phyloP scores from a whole-genome alignment of 2,113 vertebrate genomes.

The Pandion haliaetus region DNA sequence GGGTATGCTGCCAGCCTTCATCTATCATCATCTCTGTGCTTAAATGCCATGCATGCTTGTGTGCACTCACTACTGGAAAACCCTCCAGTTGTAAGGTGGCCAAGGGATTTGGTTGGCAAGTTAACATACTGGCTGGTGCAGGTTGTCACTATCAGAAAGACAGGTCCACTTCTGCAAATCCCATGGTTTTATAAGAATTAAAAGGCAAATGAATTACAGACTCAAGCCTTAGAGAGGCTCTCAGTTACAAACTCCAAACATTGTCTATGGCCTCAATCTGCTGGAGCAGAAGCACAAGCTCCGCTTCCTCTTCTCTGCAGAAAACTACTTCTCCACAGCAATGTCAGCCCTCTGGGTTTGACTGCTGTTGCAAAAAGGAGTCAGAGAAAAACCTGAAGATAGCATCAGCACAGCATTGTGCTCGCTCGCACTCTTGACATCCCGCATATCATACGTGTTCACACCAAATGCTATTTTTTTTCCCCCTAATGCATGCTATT shows the following conservation, averaged over 20 bases:
- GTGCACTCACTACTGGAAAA: not conserved
- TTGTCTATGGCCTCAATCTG: not conserved
- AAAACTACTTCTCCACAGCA: not conserved
- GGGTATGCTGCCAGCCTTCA: not conserved
- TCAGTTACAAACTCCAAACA: not conserved
- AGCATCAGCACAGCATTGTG: not conserved
- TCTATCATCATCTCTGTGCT: not conserved
- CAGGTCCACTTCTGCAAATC: not conserved
- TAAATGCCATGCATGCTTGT: accelerated
- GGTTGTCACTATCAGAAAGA: not conserved
- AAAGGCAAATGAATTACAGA: not conserved
- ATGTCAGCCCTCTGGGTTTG: not conserved
- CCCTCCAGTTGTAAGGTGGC: not conserved
- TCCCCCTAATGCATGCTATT: not conserved
- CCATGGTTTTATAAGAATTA: not conserved
- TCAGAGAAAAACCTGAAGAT: not conserved
- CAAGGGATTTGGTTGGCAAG: not conserved
- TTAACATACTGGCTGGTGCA: not conserved
- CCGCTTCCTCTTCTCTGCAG: not conserved
- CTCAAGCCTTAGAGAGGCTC: not conserved
- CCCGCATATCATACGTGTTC: not conserved
- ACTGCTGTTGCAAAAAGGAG: not conserved
- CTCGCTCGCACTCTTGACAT: not conserved
- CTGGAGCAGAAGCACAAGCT: not conserved
- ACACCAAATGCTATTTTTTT: not conserved